Base-by-base conservation (phyloP, 1,140 invertebrate species). In the Hyposmocoma kahamanoa region DNA sequence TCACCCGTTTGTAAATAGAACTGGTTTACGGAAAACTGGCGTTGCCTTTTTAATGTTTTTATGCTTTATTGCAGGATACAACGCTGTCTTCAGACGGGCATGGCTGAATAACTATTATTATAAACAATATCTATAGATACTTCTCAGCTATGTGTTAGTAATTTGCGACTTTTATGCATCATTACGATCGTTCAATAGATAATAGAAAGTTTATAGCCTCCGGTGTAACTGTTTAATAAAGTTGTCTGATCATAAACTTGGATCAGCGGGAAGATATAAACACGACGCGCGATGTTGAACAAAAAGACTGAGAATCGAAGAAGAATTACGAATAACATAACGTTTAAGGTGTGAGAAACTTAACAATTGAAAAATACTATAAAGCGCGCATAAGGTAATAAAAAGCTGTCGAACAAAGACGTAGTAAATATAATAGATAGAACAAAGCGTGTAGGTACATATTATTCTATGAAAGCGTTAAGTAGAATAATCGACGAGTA, bases 121-220 rank as follows among this genome's bases (percentile, higher is more conserved):
- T 19, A 39, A 39, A 39, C 36, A 39, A 20, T n/a, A 5, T 18
- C 32, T 9, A 13, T 13, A 11, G 32, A 20, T 39, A 20, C 36
- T 20, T 24, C 42, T 11, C 21, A 15, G 42, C 20, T 17, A 8
- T 17, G 13, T 19, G 18, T 9, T 20, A 19, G 45, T 47, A 55
- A 45, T 60, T 66, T 60, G 56, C 56, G 53, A 64, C 53, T 67
- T 76, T 72, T 70, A 65, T 63, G 47, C 50, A 48, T 44, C 62
- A 64, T 59, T 64, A 63, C 49, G 39, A 52, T 26, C 32, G 63
- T 59, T 61, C 42, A 53, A 50, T 57, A 56, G 45, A 62, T 68
- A 72, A 72, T 70, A 69, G 56, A 68, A 67, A 64, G 60, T 81
- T 77, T 79, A 77, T 72, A 53, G 56, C 66, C 50, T 78, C 71